A percentile compares a stretch with the other conserved stretches of the same genome.
phyloP scores from a whole-genome alignment of 1,140 invertebrate genomes.

The Pogonognathellus flavescens region DNA sequence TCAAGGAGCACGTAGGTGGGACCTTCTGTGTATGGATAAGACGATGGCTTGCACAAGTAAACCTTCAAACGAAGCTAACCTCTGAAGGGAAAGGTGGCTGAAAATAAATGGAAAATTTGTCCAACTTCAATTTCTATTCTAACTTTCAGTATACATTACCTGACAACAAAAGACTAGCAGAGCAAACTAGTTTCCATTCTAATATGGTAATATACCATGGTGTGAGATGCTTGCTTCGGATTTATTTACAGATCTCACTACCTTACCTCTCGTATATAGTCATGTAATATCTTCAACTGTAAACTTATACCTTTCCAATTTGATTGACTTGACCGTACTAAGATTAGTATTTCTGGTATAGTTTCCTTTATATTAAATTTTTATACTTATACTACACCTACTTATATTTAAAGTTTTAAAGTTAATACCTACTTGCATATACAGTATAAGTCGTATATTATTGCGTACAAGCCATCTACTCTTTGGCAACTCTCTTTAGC shows the following conservation, averaged over 20 bases:
- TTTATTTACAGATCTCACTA: constrained; percentile 6
- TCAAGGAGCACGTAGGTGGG: constrained; percentile 57
- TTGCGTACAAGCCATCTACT: too few relatives aligned
- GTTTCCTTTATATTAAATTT: too few relatives aligned
- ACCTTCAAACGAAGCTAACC: constrained; percentile 22
- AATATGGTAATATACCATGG: constrained; percentile 38
- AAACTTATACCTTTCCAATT: constrained; percentile 34
- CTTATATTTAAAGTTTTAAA: too few relatives aligned
- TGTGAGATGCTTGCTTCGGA: not conserved
- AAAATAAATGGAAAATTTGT: constrained; percentile 48
- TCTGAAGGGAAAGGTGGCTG: constrained; percentile 7
- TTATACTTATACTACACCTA: too few relatives aligned
- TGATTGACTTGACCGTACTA: constrained; percentile 16
- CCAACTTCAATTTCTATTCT: constrained; percentile 42
- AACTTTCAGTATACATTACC: not conserved
- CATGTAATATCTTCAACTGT: not conserved
- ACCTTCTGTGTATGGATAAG: constrained; percentile 39
- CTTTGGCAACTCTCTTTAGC: too few relatives aligned
- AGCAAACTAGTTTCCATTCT: constrained; percentile 16
- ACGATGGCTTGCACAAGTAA: not conserved
- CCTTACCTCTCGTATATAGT: too few relatives aligned
- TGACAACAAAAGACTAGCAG: constrained; percentile 5
- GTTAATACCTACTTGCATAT: too few relatives aligned
- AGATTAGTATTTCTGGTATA: too few relatives aligned
- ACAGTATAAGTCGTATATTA: too few relatives aligned